Evolutionary conservation across 2,113 vertebrate species (phyloP).

Genomic region (Stegostoma tigrinum): DNA sequence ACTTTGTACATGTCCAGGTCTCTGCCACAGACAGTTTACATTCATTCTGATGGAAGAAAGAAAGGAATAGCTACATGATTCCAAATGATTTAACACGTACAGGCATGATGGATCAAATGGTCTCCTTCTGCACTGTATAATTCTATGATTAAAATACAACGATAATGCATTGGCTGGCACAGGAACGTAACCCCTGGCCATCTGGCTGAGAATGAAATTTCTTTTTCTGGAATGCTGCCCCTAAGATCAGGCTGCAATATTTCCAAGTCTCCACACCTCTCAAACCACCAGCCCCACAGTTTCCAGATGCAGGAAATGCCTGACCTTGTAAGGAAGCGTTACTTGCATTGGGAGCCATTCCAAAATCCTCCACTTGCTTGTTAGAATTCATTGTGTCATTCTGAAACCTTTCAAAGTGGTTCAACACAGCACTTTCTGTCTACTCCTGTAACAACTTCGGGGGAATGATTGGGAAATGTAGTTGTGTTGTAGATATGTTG

Average conservation of each 20-base stretch:
- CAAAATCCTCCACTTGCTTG: background rate
- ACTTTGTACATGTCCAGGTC: too few species aligned
- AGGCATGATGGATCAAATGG: too few species aligned
- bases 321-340: background rate
- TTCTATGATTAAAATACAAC: too few species aligned
- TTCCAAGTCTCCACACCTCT: background rate
- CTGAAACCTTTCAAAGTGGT: background rate
- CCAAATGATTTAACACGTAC: too few species aligned
- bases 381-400: background rate
- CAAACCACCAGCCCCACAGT: background rate
- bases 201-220: background rate
- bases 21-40: too few species aligned
- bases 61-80: too few species aligned
- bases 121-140: too few species aligned
- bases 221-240: background rate
- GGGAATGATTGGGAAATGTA: background rate
- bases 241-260: background rate
- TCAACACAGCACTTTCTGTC: too few species aligned
- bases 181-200: background rate
- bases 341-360: background rate
- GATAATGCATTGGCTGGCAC: too few species aligned
- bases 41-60: too few species aligned
- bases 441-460: background rate
- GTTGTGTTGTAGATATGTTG: background rate
- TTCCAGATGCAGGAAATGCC: background rate